Base-by-base conservation (phyloP, 2,113 vertebrate genomes). In the Elgaria multicarinata region DNA sequence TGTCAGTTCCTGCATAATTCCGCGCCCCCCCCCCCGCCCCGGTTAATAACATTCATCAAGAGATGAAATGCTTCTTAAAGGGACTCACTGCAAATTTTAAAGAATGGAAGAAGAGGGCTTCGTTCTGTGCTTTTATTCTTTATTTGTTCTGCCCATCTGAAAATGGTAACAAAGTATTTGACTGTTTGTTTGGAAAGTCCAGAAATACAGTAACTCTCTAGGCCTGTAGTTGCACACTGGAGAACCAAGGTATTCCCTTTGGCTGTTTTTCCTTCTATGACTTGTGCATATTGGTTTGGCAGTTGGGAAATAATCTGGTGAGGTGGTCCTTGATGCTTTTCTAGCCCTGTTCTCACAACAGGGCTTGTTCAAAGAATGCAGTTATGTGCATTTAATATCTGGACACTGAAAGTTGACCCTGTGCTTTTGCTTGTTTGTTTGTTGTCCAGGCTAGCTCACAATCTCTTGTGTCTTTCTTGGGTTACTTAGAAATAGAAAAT, bases 1-100 rank as follows among this genome's bases (percentile, higher is more conserved):
- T 87, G 85, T 13, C 79, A 83, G 0, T 85, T 87, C 33, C 42
- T 75, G 93, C 89, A 18, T 78, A 24, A 20, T 7, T 78, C 55
- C 90, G 71, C 84, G 85, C 90, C 80, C 53, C 22, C 16, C 6
- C 76, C 55, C 90, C 72, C 84, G 85, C 90, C 80, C 53, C 22
- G 87, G 79, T 83, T 87, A 91, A 83, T 67, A 77, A 66, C 58
- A 83, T 69, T 77, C 72, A n/a, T 78, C 28, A 33, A 6, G 71
- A 58, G 74, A 79, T 85, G 0, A n/a, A 90, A 79, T 0, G 0
- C 0, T 4, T 79, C 83, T 84, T 92, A 39, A 92, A 90, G 31
- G 2, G 69, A 77, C 26, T 4, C 89, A 2, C 7, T 90, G 42
- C 42, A 91, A 62, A 33, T 13, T 50, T 28, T 62, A 79, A 79